Evolutionary conservation across 2,797 vertebrate species (phyloP).

Genomic region (Botia kubotai): DNA sequence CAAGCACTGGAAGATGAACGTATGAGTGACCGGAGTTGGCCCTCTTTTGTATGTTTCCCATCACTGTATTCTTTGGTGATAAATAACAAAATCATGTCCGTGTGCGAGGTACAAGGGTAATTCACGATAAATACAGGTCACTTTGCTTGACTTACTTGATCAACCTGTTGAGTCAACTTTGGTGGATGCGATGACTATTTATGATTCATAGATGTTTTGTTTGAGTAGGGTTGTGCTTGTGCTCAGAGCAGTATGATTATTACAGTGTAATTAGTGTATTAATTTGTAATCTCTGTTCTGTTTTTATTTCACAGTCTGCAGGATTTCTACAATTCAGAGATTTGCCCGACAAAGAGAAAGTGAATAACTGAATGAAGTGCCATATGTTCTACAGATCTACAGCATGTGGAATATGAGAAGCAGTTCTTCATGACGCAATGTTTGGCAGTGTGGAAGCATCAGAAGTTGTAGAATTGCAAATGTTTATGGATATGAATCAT

Average conservation of each 20-base stretch:
- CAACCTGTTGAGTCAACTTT: conserved; percentile 63
- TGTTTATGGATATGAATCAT: conserved; percentile 4
- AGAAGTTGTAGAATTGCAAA: not conserved
- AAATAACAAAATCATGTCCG: conserved; percentile 55
- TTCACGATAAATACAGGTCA: not conserved
- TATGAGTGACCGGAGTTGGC: not conserved
- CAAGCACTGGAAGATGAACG: no score
- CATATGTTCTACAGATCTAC: not conserved
- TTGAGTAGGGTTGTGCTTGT: not conserved
- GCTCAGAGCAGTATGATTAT: no score
- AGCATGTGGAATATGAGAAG: not conserved
- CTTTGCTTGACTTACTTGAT: not conserved
- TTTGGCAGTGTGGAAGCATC: not conserved
- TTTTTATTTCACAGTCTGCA: conserved; percentile 25
- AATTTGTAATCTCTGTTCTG: not conserved
- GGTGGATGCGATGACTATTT: conserved; percentile 38
- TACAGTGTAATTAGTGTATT: not conserved
- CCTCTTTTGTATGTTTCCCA: not conserved
- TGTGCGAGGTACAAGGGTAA: conserved; percentile 27
- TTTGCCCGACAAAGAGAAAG: not conserved
- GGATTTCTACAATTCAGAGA: conserved; percentile 19
- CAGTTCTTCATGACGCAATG: not conserved
- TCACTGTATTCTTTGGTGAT: conserved; percentile 52
- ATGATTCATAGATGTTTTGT: not conserved
- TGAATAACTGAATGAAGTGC: not conserved